phyloP scores from a whole-genome alignment of 2,888 invertebrate species.

The Stegophylla sp. region DNA sequence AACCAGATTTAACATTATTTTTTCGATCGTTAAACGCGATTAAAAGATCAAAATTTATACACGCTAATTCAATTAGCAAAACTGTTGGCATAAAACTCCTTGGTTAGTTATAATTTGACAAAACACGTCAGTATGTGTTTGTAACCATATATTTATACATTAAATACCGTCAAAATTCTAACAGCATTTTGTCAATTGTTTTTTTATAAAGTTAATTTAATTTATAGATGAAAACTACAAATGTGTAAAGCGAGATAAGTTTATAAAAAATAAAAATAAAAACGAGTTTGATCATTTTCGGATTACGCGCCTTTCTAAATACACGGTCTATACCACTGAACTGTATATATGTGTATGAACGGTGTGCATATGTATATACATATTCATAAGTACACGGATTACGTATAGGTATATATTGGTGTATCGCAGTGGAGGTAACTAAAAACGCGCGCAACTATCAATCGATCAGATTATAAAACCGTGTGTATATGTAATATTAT shows the following conservation, averaged over 20 bases:
- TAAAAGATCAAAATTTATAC: too few relatives aligned
- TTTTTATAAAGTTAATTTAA: too few relatives aligned
- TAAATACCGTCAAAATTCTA: too few relatives aligned
- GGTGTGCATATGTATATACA: background rate
- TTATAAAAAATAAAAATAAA: background rate
- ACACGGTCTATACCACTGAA: background rate
- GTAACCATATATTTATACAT: too few relatives aligned
- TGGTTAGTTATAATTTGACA: too few relatives aligned
- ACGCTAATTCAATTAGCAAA: too few relatives aligned
- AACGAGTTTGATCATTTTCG: constrained; percentile 22
- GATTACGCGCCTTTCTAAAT: background rate
- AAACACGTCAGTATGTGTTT: too few relatives aligned
- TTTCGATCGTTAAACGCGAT: too few relatives aligned
- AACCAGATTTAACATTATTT: too few relatives aligned
- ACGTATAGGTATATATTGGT: background rate
- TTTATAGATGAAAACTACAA: background rate
- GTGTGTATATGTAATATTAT: background rate
- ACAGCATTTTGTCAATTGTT: too few relatives aligned
- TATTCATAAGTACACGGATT: background rate
- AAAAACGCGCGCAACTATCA: background rate
- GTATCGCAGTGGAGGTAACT: constrained; percentile 4
- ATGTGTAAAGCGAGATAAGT: background rate
- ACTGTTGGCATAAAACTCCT: too few relatives aligned
- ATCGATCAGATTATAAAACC: constrained; percentile 32
- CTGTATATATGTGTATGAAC: background rate